Conservation (phyloP, 2,888 invertebrate genomes). For the Scaeva pyrastri region DNA sequence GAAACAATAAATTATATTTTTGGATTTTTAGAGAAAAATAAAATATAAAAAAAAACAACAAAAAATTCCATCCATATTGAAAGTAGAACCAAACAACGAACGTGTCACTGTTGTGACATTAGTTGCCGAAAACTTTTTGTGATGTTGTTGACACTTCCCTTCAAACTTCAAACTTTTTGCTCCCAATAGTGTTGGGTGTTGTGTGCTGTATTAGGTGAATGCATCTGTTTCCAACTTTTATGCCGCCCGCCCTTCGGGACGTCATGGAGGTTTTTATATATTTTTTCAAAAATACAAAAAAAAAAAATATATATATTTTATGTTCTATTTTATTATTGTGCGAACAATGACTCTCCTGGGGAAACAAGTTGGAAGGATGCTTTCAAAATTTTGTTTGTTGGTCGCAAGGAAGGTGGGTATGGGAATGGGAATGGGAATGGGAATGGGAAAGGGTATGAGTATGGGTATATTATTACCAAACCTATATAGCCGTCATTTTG, state of each 20-base stretch:
- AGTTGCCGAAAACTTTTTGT: conserved; percentile 54
- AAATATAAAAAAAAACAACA: conserved; percentile 11
- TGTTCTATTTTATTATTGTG: conserved; percentile 58
- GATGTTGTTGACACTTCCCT: conserved; percentile 60
- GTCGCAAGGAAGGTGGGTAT: too few species aligned
- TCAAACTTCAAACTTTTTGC: conserved; percentile 46
- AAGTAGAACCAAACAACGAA: conserved; percentile 37
- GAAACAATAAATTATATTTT: conserved; percentile 71
- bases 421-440: too few species aligned
- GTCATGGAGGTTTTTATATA: not conserved
- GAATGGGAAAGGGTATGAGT: not conserved
- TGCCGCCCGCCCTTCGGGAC: not conserved
- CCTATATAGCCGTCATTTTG: conserved; percentile 50
- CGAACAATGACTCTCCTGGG: conserved; percentile 42
- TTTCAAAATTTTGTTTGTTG: conserved; percentile 26
- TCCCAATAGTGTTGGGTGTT: not conserved
- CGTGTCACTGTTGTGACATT: conserved; percentile 53
- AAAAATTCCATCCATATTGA: not conserved
- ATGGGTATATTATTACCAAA: conserved; percentile 49
- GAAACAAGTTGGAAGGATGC: conserved; percentile 45
- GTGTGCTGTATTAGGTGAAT: not conserved
- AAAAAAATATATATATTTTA: conserved; percentile 49
- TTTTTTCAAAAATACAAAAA: conserved; percentile 9
- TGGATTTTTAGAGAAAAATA: conserved; percentile 19
- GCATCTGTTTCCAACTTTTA: conserved; percentile 7